Conservation (phyloP, 2,888 invertebrate species). For the Archips crataeganus region DNA sequence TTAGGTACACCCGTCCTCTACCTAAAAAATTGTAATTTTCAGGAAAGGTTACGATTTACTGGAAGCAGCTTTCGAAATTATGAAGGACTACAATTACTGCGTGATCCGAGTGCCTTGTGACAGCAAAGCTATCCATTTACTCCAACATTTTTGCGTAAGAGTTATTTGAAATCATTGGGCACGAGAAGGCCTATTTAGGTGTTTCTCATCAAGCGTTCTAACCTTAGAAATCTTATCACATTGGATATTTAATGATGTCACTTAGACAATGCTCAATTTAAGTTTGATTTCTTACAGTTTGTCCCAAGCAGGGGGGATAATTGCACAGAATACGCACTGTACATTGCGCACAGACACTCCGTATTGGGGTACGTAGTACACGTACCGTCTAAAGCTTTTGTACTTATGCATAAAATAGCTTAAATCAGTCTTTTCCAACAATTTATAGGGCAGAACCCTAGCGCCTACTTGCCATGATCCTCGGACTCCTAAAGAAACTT, state of each 20-base stretch:
- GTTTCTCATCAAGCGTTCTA: too few relatives aligned
- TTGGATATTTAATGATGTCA: too few relatives aligned
- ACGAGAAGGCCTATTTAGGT: too few relatives aligned
- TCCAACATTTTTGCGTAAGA: slow-evolving; percentile 83
- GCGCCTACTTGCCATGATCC: too few relatives aligned
- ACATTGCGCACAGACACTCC: slow-evolving; percentile 70
- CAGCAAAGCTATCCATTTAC: slow-evolving; percentile 50
- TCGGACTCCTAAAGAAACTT: too few relatives aligned
- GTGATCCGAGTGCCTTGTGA: slow-evolving; percentile 82
- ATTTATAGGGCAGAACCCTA: too few relatives aligned
- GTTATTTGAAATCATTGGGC: not conserved
- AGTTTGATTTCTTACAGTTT: slow-evolving; percentile 55
- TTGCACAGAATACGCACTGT: slow-evolving; percentile 61
- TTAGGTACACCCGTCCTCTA: too few relatives aligned
- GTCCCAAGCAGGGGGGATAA: slow-evolving; percentile 63
- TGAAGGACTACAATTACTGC: slow-evolving; percentile 88
- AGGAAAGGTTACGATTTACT: slow-evolving; percentile 84
- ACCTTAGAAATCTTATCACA: too few relatives aligned
- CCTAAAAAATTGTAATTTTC: slow-evolving; percentile 44
- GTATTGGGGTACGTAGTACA: slow-evolving; percentile 63
- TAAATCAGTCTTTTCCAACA: too few relatives aligned
- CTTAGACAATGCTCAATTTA: too few relatives aligned
- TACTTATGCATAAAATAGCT: too few relatives aligned
- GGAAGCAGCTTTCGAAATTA: slow-evolving; percentile 88
- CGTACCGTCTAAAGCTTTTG: too few relatives aligned